Evolutionary conservation across 2,113 vertebrate genomes (phyloP).

Genomic region (Varanus salvator): DNA sequence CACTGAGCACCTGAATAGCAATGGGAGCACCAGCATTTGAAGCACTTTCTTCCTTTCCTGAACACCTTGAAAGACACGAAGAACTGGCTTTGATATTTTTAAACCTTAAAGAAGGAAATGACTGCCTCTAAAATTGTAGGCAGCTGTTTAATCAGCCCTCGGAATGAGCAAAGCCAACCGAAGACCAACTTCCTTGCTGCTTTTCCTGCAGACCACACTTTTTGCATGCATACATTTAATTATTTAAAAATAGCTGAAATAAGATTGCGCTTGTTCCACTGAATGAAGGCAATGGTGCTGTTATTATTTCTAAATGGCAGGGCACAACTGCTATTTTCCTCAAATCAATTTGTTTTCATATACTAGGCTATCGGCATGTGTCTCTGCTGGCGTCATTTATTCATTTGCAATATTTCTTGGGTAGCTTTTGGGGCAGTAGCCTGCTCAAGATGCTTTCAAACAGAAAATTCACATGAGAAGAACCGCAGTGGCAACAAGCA

Average conservation of each 20-base stretch:
- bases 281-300: neutral
- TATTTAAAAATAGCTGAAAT: neutral
- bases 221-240: neutral
- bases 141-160: slow-evolving; percentile 25
- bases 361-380: neutral
- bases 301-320: neutral
- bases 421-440: no score
- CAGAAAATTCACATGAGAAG: neutral
- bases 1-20: neutral
- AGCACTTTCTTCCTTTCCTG: neutral
- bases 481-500: no score
- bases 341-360: neutral
- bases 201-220: neutral
- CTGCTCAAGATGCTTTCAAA: no score
- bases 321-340: neutral
- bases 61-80: slow-evolving; percentile 12
- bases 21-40: neutral
- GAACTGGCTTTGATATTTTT: slow-evolving; percentile 21
- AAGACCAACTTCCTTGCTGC: neutral
- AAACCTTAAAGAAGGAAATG: slow-evolving; percentile 3
- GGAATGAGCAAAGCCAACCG: neutral
- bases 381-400: no score
- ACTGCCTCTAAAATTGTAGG: neutral
- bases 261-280: neutral
- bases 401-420: no score